Base-by-base conservation (phyloP, 2,113 vertebrate species). In the Ceuthmochares aereus region DNA sequence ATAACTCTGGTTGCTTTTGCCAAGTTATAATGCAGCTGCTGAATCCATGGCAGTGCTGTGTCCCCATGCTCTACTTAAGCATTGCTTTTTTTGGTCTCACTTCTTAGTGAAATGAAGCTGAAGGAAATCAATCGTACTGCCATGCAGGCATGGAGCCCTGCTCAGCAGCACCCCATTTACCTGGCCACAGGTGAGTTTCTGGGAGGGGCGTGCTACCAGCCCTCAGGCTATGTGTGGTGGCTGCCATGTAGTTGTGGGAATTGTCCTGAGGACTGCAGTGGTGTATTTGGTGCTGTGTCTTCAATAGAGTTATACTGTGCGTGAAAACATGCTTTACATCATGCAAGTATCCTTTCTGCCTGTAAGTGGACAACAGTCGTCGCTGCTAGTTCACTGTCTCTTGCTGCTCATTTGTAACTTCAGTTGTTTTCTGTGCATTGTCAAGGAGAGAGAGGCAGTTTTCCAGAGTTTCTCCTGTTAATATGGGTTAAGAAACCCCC, bases 61-160 rank as follows among this genome's bases (percentile, higher is more conserved):
- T 79, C 23, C 7, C 29, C 4, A 0, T 27, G 16, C 37, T 29
- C 25, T 7, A 0, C 37, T 54, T 59, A 40, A 60, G 15, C 59
- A 2, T 42, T 77, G 2, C 20, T 40, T 47, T 70, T 26, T 13
- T 59, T 30, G 60, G 5, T 84, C 36, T 86, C 86, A 1, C 43
- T 51, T 90, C 90, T n/a, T 12, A 97, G 83, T 82, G 98, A 98
- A 93, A 99, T 99, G 99, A 99, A 99, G 98, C 98, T 99, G 64
- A 99, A 99, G 97, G 99, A 99, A 93, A 97, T 99, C 69, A 99
- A 99, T 87, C 99, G 99, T 63, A 99, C 99, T 32, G 99, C 99
- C 68, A 99, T 99, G 97, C 99, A 99, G 98, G 98, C 99, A 54
- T 99, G 99, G 99, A 99, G 99, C 94, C 99, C 99, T 89, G 98